Evolutionary conservation across 2,888 invertebrate species (phyloP).

Genomic region (Patella depressa): DNA sequence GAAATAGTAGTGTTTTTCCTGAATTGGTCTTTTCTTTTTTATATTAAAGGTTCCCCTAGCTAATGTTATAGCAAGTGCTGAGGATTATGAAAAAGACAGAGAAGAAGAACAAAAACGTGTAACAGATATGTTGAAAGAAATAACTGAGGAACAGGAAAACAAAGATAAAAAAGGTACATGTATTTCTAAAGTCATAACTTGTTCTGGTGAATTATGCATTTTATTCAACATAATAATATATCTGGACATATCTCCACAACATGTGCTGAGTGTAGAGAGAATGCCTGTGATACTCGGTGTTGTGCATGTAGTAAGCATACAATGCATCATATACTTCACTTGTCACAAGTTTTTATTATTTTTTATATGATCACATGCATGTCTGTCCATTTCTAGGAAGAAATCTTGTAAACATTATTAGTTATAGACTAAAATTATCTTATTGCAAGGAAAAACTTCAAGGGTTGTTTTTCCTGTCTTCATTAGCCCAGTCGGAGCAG

Average conservation of each 20-base stretch:
- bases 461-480: no score
- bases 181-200: not conserved
- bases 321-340: no score
- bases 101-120: slow-evolving; percentile 48
- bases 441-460: no score
- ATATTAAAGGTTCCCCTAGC: slow-evolving; percentile 46
- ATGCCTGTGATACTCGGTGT: no score
- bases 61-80: slow-evolving; percentile 49
- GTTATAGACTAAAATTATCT: no score
- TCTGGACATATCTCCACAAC: not conserved
- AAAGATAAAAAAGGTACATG: not conserved
- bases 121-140: slow-evolving; percentile 49
- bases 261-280: no score
- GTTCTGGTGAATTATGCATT: not conserved
- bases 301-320: no score
- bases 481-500: no score
- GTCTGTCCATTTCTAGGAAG: no score
- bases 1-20: not conserved
- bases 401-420: no score
- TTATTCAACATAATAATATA: not conserved
- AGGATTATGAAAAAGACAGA: slow-evolving; percentile 52
- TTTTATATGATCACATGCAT: no score
- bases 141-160: slow-evolving; percentile 3
- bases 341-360: no score
- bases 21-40: not conserved